Percentiles rank a stretch among this genome's conserved stretches.
Evolutionary conservation across 2,888 invertebrate genomes (phyloP).

Genomic region (Drosophila demipolita): DNA sequence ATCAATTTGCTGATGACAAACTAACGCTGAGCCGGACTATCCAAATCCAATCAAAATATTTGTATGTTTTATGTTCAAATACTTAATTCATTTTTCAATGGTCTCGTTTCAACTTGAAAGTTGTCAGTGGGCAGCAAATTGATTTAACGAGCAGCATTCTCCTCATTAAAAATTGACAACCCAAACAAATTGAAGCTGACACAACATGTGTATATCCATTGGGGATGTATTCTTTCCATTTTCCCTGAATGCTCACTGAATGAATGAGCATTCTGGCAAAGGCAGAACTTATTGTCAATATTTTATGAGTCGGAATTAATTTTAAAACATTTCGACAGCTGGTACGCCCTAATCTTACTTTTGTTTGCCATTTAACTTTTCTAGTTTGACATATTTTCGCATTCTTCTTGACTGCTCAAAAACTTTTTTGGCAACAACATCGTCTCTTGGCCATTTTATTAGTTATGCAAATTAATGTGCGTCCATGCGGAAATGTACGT

Average conservation of each 20-base stretch:
- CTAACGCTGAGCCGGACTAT: slow-evolving; percentile 37
- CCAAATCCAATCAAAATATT: slow-evolving; percentile 64
- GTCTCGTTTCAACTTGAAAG: slow-evolving; percentile 25
- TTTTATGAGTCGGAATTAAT: slow-evolving; percentile 80
- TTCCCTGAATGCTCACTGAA: slow-evolving; percentile 5
- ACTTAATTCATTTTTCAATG: slow-evolving; percentile 29
- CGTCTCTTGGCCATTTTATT: slow-evolving; percentile 54
- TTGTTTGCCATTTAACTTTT: slow-evolving; percentile 68
- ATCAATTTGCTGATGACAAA: slow-evolving; percentile 65
- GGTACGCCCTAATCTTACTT: slow-evolving; percentile 48
- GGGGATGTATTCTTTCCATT: slow-evolving; percentile 32
- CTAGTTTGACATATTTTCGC: slow-evolving; percentile 71
- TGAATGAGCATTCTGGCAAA: background rate
- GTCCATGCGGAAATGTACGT: slow-evolving; percentile 66
- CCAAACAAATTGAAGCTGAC: slow-evolving; percentile 69
- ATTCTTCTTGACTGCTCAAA: slow-evolving; percentile 37
- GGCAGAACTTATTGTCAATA: slow-evolving; percentile 63
- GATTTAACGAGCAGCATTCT: slow-evolving; percentile 72
- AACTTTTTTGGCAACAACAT: slow-evolving; percentile 46
- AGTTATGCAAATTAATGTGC: slow-evolving; percentile 81
- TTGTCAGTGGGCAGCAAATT: slow-evolving; percentile 60
- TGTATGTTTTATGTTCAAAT: background rate
- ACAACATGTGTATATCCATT: slow-evolving; percentile 55
- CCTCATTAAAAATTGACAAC: slow-evolving; percentile 79
- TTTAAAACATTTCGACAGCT: slow-evolving; percentile 74